A percentile compares a stretch with the other conserved stretches of the same genome.
phyloP scores from a whole-genome alignment of 2,797 vertebrate species.

The Notolabrus celidotus region DNA sequence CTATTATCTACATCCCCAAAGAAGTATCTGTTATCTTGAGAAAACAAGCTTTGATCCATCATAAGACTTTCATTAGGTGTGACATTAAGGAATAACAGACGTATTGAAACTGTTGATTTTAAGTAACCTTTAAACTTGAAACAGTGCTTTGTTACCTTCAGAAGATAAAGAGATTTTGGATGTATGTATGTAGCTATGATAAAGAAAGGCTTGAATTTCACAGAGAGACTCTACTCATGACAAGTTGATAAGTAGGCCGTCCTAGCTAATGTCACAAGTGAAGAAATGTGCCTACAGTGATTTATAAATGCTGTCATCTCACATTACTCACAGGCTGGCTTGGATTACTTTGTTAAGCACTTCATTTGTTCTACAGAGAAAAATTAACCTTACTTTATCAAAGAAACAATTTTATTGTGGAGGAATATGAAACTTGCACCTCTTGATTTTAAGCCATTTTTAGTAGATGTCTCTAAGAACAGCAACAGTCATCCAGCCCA shows the following conservation, averaged over 20 bases:
- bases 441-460: background rate
- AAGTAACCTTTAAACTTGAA: constrained; percentile 40
- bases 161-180: constrained; percentile 47
- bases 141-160: constrained; percentile 29
- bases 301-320: constrained; percentile 39
- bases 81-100: constrained; percentile 39
- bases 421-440: background rate
- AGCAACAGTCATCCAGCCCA: too few relatives aligned
- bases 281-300: constrained; percentile 49
- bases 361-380: constrained; percentile 52
- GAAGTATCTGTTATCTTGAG: too few relatives aligned
- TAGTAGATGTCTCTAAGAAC: too few relatives aligned
- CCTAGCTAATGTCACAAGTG: constrained; percentile 39
- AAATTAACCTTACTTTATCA: constrained; percentile 23
- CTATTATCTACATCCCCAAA: too few relatives aligned
- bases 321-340: constrained; percentile 55
- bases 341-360: constrained; percentile 54
- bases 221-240: constrained; percentile 31
- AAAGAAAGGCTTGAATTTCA: constrained; percentile 54
- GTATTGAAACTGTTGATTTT: constrained; percentile 25
- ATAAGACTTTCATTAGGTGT: constrained; percentile 21
- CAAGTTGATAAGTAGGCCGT: constrained; percentile 28
- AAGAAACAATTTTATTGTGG: constrained; percentile 18
- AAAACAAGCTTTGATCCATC: too few relatives aligned
- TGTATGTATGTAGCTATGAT: too few relatives aligned